Base-by-base conservation (phyloP, 2,888 invertebrate species). In the Drosophila anomalata region DNA sequence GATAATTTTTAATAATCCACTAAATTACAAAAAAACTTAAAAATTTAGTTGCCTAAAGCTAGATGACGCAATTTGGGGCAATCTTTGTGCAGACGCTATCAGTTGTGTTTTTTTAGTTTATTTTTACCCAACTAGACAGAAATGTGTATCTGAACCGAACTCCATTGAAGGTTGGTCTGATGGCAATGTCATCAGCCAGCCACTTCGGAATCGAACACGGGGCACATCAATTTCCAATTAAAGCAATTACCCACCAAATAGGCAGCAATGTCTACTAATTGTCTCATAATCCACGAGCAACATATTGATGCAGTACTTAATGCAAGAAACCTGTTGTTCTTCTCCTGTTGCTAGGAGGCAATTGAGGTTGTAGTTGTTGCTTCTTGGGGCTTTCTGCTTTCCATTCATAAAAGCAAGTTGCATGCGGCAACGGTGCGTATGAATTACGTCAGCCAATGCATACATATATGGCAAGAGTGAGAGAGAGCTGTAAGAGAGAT, bases 381-480 rank as follows among this genome's bases (percentile, higher is more conserved):
- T 39, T 39, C 14, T 36, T 12, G 12, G 11, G 39, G 46, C 62
- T 71, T 73, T 76, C 42, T 56, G 70, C 77, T 73, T 85, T 75
- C 79, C 84, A 84, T 84, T 84, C 84, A 84, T 86, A 86, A 84
- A 84, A 85, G 53, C 52, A 67, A 65, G 76, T 74, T 76, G 69
- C 83, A 79, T 83, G 84, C 73, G 74, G 83, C 86, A 84, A 84
- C 26, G 33, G 61, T 66, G 71, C 63, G 72, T 73, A 69, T 14
- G 73, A 79, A 67, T 84, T 84, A 70, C 84, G 70, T 84, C 84
- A 84, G 84, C 84, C 76, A 84, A 75, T 47, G 58, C 44, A 50
- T 44, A 29, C 44, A 50, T 44, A 29, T 5, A 31, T 17, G 39
- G 61, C 26, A 24, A 22, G 58, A 44, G 62, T 17, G 67, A 41